phyloP scores from a whole-genome alignment of 2,797 vertebrate species.

The Hipposideros larvatus region DNA sequence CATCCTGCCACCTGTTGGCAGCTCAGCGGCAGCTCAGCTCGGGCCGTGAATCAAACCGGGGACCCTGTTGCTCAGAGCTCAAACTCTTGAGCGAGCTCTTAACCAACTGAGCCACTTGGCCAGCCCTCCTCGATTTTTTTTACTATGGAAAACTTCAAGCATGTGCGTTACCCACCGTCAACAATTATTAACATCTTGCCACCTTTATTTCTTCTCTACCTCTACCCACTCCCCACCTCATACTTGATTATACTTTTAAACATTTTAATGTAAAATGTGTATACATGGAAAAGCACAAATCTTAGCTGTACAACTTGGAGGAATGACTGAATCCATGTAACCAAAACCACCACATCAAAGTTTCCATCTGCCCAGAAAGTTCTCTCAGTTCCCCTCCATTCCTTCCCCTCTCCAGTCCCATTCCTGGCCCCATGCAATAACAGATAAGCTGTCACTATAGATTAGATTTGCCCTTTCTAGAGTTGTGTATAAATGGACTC shows the following conservation, averaged over 20 bases:
- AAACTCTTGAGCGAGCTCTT: too few relatives aligned
- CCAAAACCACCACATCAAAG: background rate
- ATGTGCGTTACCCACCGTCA: background rate
- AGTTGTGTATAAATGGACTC: background rate
- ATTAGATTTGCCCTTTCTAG: background rate
- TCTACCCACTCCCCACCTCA: background rate
- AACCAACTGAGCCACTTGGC: too few relatives aligned
- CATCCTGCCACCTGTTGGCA: too few relatives aligned
- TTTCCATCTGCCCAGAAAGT: background rate
- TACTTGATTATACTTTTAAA: background rate
- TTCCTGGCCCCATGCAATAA: background rate
- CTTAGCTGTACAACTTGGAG: background rate
- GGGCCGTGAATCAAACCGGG: too few relatives aligned
- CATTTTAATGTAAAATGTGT: background rate
- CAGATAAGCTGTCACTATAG: background rate
- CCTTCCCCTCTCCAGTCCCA: background rate
- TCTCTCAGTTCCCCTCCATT: background rate
- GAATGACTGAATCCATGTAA: background rate
- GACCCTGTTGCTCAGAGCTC: too few relatives aligned
- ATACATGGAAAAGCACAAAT: background rate
- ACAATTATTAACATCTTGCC: background rate
- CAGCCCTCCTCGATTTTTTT: too few relatives aligned
- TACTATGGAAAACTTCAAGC: too few relatives aligned
- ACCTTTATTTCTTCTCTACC: background rate
- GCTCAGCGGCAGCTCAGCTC: too few relatives aligned